phyloP scores from a whole-genome alignment of 2,888 invertebrate species.

The Gerris lacustris region DNA sequence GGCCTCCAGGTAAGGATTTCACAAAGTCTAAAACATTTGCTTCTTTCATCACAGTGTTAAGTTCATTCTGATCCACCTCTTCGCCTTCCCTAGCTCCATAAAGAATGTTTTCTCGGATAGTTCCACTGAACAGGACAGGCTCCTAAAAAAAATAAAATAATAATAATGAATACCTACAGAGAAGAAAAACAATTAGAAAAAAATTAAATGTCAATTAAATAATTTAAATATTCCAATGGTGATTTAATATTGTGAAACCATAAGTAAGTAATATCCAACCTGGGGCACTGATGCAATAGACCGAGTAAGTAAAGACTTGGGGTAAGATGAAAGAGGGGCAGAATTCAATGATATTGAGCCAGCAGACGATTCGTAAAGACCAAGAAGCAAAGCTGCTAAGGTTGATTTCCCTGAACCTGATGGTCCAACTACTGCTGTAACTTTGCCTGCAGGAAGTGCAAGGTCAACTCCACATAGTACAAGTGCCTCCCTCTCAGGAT shows the following conservation, averaged over 20 bases:
- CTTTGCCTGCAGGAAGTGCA: slow-evolving; percentile 52
- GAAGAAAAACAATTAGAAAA: no score
- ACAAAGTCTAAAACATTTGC: slow-evolving; percentile 81
- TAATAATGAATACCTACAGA: neutral
- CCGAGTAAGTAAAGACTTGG: slow-evolving; percentile 71
- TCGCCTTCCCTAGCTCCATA: slow-evolving; percentile 59
- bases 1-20: slow-evolving; percentile 50
- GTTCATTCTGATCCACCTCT: slow-evolving; percentile 42
- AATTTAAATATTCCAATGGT: neutral
- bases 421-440: slow-evolving; percentile 76
- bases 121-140: slow-evolving; percentile 80
- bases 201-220: no score
- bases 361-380: slow-evolving; percentile 69
- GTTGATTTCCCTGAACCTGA: slow-evolving; percentile 96
- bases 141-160: slow-evolving; percentile 45
- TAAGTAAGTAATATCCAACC: slow-evolving; percentile 38
- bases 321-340: slow-evolving; percentile 56
- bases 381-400: slow-evolving; percentile 64
- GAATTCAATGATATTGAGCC: slow-evolving; percentile 67
- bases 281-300: slow-evolving; percentile 84
- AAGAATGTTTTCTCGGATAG: slow-evolving; percentile 77
- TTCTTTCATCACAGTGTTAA: slow-evolving; percentile 56
- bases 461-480: slow-evolving; percentile 57
- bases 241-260: neutral
- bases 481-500: slow-evolving; percentile 50